phyloP scores from a whole-genome alignment of 2,113 vertebrate genomes.

The Thymallus thymallus region DNA sequence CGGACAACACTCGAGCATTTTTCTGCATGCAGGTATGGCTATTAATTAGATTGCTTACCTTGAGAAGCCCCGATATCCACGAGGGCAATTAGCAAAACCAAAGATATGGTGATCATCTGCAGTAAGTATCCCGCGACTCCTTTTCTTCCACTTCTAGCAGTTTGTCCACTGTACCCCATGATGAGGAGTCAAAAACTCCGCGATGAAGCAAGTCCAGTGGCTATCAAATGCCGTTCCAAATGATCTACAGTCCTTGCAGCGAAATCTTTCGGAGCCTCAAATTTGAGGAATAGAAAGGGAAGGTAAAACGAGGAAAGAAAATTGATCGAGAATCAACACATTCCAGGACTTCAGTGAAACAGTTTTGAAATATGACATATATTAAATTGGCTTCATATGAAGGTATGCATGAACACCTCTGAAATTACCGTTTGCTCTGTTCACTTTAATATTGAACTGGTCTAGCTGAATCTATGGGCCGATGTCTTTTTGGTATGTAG shows the following conservation, averaged over 20 bases:
- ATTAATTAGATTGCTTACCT: conserved; percentile 76
- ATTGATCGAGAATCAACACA: neutral
- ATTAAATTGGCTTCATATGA: conserved; percentile 23
- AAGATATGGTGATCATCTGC: conserved; percentile 76
- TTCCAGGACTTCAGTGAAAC: neutral
- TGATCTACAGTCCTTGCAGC: conserved; percentile 12
- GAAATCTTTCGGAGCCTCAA: conserved; percentile 1
- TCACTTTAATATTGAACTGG: conserved; percentile 31
- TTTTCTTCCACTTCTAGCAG: conserved; percentile 75
- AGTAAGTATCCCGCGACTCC: conserved; percentile 74
- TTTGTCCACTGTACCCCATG: conserved; percentile 82
- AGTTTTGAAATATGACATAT: neutral
- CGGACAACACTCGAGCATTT: neutral
- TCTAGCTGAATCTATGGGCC: conserved; percentile 37
- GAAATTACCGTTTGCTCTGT: conserved; percentile 25
- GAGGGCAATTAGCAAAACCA: conserved; percentile 79
- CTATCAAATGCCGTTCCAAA: conserved; percentile 7
- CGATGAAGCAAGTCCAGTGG: conserved; percentile 46
- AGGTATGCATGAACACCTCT: conserved; percentile 46
- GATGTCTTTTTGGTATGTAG: conserved; percentile 37
- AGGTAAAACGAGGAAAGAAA: conserved; percentile 6
- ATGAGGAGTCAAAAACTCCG: conserved; percentile 65
- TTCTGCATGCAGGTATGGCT: neutral
- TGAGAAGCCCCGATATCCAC: conserved; percentile 78
- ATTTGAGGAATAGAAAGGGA: conserved; percentile 8